Percentiles rank a stretch among this genome's conserved stretches.
Conservation (phyloP, 2,888 invertebrate species). For the Eudemis profundana region DNA sequence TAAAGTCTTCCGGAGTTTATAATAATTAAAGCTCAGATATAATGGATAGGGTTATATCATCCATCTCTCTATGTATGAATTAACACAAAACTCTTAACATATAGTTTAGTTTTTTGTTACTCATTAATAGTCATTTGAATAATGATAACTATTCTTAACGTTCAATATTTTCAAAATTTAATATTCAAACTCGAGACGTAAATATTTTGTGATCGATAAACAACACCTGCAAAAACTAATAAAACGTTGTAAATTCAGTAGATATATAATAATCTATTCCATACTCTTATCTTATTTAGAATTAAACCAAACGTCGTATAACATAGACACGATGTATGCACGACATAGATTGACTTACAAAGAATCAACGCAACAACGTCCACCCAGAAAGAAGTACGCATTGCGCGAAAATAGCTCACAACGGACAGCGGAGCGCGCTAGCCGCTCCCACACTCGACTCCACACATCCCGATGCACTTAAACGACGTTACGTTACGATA, state of each 20-base stretch:
- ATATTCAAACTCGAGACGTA: conserved; percentile 55
- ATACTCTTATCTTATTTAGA: conserved; percentile 31
- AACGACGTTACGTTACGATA: conserved; percentile 76
- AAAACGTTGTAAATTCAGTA: conserved; percentile 53
- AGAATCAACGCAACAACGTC: conserved; percentile 50
- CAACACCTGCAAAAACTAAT: conserved; percentile 56
- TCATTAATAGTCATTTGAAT: conserved; percentile 58
- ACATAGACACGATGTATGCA: conserved; percentile 54
- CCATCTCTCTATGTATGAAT: conserved; percentile 61
- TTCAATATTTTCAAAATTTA: conserved; percentile 33
- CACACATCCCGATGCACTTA: conserved; percentile 62
- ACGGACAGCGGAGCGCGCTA: conserved; percentile 55
- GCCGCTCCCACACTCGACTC: conserved; percentile 15
- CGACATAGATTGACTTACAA: conserved; percentile 52
- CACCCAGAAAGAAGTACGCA: conserved; percentile 50
- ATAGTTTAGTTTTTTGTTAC: conserved; percentile 66
- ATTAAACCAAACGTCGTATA: conserved; percentile 48
- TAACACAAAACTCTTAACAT: conserved; percentile 68
- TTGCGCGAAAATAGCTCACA: conserved; percentile 9
- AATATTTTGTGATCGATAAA: conserved; percentile 55
- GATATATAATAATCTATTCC: conserved; percentile 44
- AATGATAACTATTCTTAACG: conserved; percentile 30
- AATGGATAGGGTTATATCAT: conserved; percentile 71
- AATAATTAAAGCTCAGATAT: conserved; percentile 84
- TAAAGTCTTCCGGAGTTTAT: conserved; percentile 74